Base-by-base conservation (phyloP, 1,140 invertebrate species). In the Dufourea novaeangliae region DNA sequence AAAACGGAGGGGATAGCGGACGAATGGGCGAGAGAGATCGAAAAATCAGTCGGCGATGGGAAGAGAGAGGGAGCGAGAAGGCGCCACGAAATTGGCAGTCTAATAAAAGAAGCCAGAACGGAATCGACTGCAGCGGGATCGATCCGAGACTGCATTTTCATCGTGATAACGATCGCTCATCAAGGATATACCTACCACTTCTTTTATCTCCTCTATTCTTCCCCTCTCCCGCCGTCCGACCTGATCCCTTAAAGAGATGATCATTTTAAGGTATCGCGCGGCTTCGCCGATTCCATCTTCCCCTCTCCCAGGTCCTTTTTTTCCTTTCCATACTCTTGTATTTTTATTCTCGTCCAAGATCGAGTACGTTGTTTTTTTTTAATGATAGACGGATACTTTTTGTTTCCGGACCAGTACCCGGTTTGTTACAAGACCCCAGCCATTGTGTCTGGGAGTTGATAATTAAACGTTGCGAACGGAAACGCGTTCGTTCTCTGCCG, bases 91-190 rank as follows among this genome's bases (percentile, higher is more conserved):
- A 85, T 85, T 85, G 83, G 83, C 82, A 84, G 82, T 77, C 73
- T 85, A 85, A 85, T 85, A 85, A 85, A 85, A 85, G 78, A 66
- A 85, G 79, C 73, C 73, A 46, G 70, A 70, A 54, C 72, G 69
- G 62, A 85, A 85, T 85, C 82, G 83, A 84, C 83, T 81, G 78
- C 73, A 76, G 73, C 20, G 78, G n/a, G 66, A 85, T 85, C 83
- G 83, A 84, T 84, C 80, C 82, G 66, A 85, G 83, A 84, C 78
- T 85, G 83, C 83, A 85, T 84, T 85, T 85, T 85, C 83, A 85
- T 85, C 82, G 79, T 75, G 83, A 85, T 85, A 85, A 85, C 83
- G 83, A 85, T 85, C 83, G 73, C 74, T 85, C 83, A 85, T 85
- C 82, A 85, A 85, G 82, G 71, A 84, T 85, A 77, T 81, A 85